phyloP scores from a whole-genome alignment of 2,888 invertebrate genomes.

The Drosophila barbarae region DNA sequence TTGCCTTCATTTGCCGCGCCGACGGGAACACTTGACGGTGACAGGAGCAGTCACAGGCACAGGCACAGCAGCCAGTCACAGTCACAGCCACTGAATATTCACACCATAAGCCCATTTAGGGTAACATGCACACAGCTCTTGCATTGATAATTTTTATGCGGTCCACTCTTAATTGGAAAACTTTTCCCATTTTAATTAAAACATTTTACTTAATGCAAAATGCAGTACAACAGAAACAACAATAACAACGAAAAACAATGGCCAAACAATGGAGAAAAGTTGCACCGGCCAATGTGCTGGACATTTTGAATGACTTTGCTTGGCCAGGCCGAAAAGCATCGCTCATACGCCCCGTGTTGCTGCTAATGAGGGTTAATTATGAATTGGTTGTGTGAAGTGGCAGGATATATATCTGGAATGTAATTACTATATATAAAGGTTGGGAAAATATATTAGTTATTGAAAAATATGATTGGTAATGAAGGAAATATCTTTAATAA shows the following conservation, averaged over 20 bases:
- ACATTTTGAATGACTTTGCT: constrained; percentile 49
- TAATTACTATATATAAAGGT: neutral
- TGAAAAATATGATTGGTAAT: neutral
- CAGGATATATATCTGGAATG: neutral
- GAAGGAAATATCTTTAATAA: neutral
- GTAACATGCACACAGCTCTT: constrained; percentile 14
- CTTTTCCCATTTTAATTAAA: constrained; percentile 73
- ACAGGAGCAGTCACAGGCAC: constrained; percentile 7
- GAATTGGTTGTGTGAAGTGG: constrained; percentile 8
- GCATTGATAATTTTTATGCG: constrained; percentile 66
- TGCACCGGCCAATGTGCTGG: constrained; percentile 32
- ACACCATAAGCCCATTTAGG: constrained; percentile 9
- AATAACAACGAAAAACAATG: constrained; percentile 13
- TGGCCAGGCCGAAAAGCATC: constrained; percentile 20
- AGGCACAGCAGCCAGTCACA: neutral
- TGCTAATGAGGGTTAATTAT: constrained; percentile 30
- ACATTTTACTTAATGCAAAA: constrained; percentile 73
- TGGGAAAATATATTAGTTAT: neutral
- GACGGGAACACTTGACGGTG: constrained; percentile 7
- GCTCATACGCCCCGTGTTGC: constrained; percentile 37
- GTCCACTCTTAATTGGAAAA: constrained; percentile 68
- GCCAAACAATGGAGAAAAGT: constrained; percentile 50
- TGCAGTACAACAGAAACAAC: constrained; percentile 43
- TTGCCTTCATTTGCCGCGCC: constrained; percentile 28
- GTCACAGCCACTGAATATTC: constrained; percentile 5